These are phyloP conservation scores for Poeciliopsis gracilis DNA, from an alignment of 2,797 vertebrate species.

Conservation along the genomic window DNA sequence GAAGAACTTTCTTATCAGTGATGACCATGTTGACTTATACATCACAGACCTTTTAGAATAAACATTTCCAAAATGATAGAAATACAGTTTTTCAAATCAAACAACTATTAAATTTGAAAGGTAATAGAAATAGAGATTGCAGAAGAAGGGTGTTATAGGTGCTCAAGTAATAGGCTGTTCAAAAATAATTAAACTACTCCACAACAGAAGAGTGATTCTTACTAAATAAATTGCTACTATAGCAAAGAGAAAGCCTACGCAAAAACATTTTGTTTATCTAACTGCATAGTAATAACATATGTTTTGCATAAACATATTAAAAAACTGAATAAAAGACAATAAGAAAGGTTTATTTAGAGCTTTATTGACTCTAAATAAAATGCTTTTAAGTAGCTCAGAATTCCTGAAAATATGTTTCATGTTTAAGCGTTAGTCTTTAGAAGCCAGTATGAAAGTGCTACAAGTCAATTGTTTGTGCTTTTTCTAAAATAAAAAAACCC, in stretches of 20 bases:
- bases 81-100: background rate
- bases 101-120: background rate
- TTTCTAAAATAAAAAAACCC: background rate
- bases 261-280: background rate
- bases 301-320: background rate
- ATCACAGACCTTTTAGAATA: background rate
- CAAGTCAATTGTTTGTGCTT: background rate
- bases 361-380: background rate
- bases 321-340: background rate
- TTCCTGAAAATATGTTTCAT: background rate
- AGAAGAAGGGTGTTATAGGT: background rate
- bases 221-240: background rate
- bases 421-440: background rate
- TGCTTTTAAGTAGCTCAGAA: background rate
- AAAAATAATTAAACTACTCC: background rate
- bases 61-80: background rate
- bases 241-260: background rate
- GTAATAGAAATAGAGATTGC: background rate
- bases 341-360: background rate
- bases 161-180: background rate
- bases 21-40: background rate
- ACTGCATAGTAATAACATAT: background rate
- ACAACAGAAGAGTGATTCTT: background rate
- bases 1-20: background rate
- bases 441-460: background rate